Evolutionary conservation across 2,113 vertebrate species (phyloP).

Genomic region (Colinus virginianus): DNA sequence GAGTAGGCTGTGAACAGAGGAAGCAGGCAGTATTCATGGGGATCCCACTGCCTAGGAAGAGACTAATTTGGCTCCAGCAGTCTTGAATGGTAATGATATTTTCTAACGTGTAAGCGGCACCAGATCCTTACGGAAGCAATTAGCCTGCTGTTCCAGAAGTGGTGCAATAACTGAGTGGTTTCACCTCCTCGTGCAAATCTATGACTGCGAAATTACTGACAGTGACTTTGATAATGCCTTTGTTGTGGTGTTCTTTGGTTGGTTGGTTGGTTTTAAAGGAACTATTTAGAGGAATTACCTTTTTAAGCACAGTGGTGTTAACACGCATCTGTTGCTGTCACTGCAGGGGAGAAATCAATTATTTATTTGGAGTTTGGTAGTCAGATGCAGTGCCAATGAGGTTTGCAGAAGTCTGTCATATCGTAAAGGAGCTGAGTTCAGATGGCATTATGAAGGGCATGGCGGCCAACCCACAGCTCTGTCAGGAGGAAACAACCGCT

Average conservation of each 20-base stretch:
- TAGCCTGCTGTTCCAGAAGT: background rate
- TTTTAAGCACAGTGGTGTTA: background rate
- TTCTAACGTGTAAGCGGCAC: background rate
- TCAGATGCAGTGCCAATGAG: background rate
- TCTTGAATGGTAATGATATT: background rate
- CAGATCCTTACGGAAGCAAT: background rate
- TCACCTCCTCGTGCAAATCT: background rate
- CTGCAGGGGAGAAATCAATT: background rate
- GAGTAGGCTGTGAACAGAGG: background rate
- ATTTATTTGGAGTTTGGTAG: slow-evolving; percentile 26
- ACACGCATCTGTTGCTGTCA: background rate
- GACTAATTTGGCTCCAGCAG: background rate
- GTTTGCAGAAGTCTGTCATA: background rate
- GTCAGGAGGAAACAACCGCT: fast-evolving
- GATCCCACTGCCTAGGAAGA: background rate
- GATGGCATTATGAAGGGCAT: fast-evolving
- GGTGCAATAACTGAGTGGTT: fast-evolving
- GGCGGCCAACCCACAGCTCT: background rate
- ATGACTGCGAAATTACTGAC: background rate
- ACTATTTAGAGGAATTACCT: background rate
- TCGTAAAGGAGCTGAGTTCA: background rate
- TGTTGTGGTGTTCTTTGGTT: background rate
- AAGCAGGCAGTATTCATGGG: background rate
- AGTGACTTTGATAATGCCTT: background rate
- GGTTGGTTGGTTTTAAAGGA: background rate